Conservation (phyloP, 2,113 vertebrate species). For the Pituophis catenifer region DNA sequence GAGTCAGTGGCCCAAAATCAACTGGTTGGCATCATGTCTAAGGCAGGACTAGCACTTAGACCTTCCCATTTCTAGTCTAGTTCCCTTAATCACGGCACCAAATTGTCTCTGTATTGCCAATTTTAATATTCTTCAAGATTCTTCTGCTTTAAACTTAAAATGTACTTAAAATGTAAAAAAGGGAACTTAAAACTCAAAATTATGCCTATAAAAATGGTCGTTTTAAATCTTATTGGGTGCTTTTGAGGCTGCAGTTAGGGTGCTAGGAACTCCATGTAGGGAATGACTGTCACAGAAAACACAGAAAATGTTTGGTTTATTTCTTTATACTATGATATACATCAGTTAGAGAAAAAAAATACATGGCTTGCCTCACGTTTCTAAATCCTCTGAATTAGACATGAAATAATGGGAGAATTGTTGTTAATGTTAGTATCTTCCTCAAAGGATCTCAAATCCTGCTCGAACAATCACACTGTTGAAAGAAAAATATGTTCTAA, state of each 20-base stretch:
- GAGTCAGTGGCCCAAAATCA: neutral
- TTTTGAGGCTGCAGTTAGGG: neutral
- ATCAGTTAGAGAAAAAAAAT: neutral
- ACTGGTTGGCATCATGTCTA: neutral
- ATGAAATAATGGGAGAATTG: constrained; percentile 21
- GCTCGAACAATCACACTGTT: constrained; percentile 5
- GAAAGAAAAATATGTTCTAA: constrained; percentile 14
- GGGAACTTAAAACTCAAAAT: neutral
- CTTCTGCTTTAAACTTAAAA: neutral
- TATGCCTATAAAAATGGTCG: neutral
- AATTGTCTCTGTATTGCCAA: neutral
- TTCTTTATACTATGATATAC: neutral
- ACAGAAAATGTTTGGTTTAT: neutral
- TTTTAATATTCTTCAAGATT: neutral
- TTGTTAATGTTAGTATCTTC: constrained; percentile 1
- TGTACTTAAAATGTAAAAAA: too few species aligned
- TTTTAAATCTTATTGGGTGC: neutral
- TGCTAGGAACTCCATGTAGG: neutral
- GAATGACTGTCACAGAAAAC: neutral
- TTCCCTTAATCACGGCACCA: neutral
- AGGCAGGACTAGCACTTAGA: neutral
- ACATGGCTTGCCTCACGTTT: constrained; percentile 9
- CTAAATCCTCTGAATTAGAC: neutral
- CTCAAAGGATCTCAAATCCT: neutral
- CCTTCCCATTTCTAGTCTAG: neutral